phyloP scores from a whole-genome alignment of 2,797 vertebrate genomes.

The Pelochelys cantorii region DNA sequence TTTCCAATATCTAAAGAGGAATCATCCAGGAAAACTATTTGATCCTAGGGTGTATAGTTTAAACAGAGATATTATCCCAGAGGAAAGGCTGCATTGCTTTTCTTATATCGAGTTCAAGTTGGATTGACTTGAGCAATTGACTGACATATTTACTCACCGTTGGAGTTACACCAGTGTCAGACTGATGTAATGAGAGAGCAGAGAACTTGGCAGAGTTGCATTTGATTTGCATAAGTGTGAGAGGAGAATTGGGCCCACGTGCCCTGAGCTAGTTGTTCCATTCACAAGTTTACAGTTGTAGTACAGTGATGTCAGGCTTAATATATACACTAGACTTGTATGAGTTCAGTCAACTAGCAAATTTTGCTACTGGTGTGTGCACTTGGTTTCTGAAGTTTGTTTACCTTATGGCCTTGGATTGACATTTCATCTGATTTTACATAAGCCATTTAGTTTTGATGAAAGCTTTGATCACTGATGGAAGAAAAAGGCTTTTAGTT shows the following conservation, averaged over 20 bases:
- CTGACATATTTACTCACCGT: background rate
- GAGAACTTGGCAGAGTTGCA: background rate
- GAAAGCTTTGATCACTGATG: constrained; percentile 63
- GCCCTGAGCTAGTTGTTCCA: constrained; percentile 20
- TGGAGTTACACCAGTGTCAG: background rate
- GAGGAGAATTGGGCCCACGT: background rate
- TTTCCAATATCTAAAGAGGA: background rate
- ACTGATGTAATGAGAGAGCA: background rate
- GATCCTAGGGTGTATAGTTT: background rate
- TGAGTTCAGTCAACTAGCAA: background rate
- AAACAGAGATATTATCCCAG: background rate
- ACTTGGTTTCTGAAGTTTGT: constrained; percentile 24
- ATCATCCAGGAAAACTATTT: background rate
- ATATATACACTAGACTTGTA: background rate
- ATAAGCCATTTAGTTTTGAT: constrained; percentile 41
- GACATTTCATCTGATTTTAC: constrained; percentile 17
- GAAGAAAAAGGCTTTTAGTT: constrained; percentile 41
- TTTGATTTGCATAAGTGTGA: constrained; percentile 34
- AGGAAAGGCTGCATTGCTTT: background rate
- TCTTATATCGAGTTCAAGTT: rapidly evolving
- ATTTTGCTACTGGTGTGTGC: background rate
- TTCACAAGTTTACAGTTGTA: constrained; percentile 44
- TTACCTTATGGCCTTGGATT: constrained; percentile 20
- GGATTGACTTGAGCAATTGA: background rate
- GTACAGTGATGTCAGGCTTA: constrained; percentile 30